A percentile compares a stretch with the other conserved stretches of the same genome.
phyloP scores from a whole-genome alignment of 2,797 vertebrate genomes.

The Pantherophis alleghaniensis region DNA sequence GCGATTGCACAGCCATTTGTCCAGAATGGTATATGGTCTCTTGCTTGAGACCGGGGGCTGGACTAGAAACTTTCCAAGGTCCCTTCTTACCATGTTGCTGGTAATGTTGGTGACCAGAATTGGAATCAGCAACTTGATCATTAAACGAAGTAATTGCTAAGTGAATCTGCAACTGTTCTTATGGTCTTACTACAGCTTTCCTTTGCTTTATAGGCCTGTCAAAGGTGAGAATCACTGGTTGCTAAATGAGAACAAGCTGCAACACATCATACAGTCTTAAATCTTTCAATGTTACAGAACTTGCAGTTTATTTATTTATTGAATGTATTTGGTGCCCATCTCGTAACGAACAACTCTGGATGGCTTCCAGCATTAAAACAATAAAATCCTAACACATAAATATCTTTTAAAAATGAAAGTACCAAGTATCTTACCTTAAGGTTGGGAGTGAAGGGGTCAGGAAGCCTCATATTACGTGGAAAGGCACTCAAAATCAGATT shows the following conservation, averaged over 20 bases:
- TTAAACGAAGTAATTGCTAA: background rate
- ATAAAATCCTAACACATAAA: background rate
- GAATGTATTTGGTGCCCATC: background rate
- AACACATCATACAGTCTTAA: background rate
- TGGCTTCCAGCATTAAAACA: background rate
- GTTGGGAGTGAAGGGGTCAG: constrained; percentile 98
- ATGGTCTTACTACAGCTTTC: background rate
- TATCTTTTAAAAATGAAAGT: background rate
- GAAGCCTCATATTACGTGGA: constrained; percentile 99
- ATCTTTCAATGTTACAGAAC: background rate
- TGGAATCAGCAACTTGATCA: background rate
- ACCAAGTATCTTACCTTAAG: constrained; percentile 82
- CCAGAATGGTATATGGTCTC: too few relatives aligned
- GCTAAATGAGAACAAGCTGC: background rate
- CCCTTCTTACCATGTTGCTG: too few relatives aligned
- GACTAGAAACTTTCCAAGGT: too few relatives aligned
- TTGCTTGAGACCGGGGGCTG: background rate
- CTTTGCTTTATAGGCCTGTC: background rate
- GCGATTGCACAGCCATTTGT: too few relatives aligned
- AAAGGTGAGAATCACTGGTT: background rate
- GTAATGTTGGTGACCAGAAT: background rate
- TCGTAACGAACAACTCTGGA: background rate
- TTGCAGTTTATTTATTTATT: background rate
- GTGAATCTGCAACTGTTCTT: background rate
- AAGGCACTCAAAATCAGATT: constrained; percentile 99